Evolutionary conservation across 2,888 invertebrate species (phyloP).

Genomic region (Nymphalis urticae): DNA sequence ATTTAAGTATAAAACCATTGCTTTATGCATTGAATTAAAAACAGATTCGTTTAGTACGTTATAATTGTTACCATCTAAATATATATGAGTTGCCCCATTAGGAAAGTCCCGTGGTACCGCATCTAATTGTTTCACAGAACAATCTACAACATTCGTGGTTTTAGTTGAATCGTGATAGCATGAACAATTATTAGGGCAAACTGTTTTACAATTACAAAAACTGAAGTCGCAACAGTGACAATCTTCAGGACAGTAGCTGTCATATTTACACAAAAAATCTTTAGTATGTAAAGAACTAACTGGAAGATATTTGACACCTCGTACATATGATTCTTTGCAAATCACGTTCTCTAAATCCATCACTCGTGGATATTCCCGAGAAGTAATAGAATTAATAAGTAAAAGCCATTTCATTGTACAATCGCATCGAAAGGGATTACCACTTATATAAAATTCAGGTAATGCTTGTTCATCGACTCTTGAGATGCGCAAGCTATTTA

Average conservation of each 20-base stretch:
- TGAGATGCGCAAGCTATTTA: slow-evolving; percentile 89
- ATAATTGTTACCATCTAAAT: slow-evolving; percentile 94
- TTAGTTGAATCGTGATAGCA: slow-evolving; percentile 97
- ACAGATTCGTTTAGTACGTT: slow-evolving; percentile 84
- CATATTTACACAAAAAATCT: slow-evolving; percentile 95
- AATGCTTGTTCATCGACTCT: slow-evolving; percentile 86
- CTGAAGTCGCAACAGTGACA: slow-evolving; percentile 98
- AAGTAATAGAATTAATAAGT: slow-evolving; percentile 91
- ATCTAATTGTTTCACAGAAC: slow-evolving; percentile 88
- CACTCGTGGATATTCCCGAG: slow-evolving; percentile 90
- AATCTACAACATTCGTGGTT: slow-evolving; percentile 95
- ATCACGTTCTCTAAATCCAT: slow-evolving; percentile 94
- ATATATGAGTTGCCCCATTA: slow-evolving; percentile 95
- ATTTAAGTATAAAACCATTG: slow-evolving; percentile 90
- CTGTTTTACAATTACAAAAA: slow-evolving; percentile 96
- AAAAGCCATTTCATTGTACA: slow-evolving; percentile 98
- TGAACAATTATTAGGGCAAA: slow-evolving; percentile 94
- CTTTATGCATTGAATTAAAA: slow-evolving; percentile 68
- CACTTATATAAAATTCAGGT: slow-evolving; percentile 94
- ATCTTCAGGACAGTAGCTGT: slow-evolving; percentile 93
- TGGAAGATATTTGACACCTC: slow-evolving; percentile 89
- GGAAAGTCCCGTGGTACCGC: slow-evolving; percentile 91
- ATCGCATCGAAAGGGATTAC: slow-evolving; percentile 96
- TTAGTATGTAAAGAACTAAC: slow-evolving; percentile 88
- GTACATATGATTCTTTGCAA: slow-evolving; percentile 91